phyloP scores from a whole-genome alignment of 2,888 invertebrate genomes.

The Chromoteleia sp. region DNA sequence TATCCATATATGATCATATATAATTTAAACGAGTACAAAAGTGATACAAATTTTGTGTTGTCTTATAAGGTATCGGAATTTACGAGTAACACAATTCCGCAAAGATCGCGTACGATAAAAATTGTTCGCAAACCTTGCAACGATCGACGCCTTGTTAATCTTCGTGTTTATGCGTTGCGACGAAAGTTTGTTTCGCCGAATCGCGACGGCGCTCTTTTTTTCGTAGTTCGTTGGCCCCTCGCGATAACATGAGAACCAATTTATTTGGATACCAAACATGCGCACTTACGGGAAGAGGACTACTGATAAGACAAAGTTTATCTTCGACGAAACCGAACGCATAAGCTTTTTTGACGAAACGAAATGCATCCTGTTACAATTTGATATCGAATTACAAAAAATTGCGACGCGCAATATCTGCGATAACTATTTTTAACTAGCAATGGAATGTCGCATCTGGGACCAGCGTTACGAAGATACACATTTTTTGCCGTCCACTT shows the following conservation, averaged over 20 bases:
- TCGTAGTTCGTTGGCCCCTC: slow-evolving; percentile 61
- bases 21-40: too few relatives aligned
- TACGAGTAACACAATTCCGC: neutral
- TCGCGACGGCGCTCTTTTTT: slow-evolving; percentile 28
- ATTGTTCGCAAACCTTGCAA: neutral
- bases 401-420: slow-evolving; percentile 5
- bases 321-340: slow-evolving; percentile 67
- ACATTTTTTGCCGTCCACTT: too few relatives aligned
- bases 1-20: too few relatives aligned
- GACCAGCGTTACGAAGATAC: too few relatives aligned
- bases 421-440: neutral
- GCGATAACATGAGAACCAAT: slow-evolving; percentile 69
- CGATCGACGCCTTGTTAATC: slow-evolving; percentile 23
- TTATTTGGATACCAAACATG: slow-evolving; percentile 70
- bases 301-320: slow-evolving; percentile 71
- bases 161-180: slow-evolving; percentile 19
- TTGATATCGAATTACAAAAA: slow-evolving; percentile 58
- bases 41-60: too few relatives aligned
- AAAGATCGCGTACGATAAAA: too few relatives aligned
- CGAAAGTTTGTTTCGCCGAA: slow-evolving; percentile 45
- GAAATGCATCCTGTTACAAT: slow-evolving; percentile 64
- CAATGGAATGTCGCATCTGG: too few relatives aligned
- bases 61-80: too few relatives aligned
- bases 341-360: slow-evolving; percentile 67
- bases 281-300: slow-evolving; percentile 65